Evolutionary conservation across 2,113 vertebrate species (phyloP).

Genomic region (Campylorhamphus procurvoides): DNA sequence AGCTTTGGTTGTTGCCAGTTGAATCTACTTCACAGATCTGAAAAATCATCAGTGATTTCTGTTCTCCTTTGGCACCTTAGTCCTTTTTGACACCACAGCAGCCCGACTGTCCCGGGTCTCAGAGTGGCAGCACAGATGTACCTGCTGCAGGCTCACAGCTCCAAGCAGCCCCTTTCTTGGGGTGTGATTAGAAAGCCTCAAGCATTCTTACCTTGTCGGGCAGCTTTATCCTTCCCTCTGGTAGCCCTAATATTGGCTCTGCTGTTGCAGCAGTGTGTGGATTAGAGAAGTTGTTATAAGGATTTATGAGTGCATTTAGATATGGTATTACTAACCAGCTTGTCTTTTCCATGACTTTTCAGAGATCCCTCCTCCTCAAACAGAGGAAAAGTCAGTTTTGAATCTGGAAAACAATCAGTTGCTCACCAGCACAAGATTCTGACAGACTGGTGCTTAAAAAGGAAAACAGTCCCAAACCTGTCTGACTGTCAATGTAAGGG

Average conservation of each 20-base stretch:
- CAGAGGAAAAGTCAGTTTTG: background rate
- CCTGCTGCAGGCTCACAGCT: background rate
- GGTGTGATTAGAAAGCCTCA: background rate
- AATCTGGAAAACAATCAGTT: background rate
- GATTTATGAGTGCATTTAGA: background rate
- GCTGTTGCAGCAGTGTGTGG: background rate
- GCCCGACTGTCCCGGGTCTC: background rate
- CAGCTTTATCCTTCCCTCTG: background rate
- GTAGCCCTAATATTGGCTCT: background rate
- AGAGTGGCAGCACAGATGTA: background rate
- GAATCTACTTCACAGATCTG: background rate
- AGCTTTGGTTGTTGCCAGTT: background rate
- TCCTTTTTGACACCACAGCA: background rate
- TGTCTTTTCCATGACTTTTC: background rate
- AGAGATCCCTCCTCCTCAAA: background rate
- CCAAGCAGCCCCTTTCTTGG: background rate
- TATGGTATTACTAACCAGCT: background rate
- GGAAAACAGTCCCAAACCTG: background rate
- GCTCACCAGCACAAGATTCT: background rate
- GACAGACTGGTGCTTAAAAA: background rate
- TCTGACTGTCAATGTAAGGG: background rate
- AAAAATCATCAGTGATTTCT: background rate
- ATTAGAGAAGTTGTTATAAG: background rate
- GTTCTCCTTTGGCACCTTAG: background rate
- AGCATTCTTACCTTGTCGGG: background rate